Evolutionary conservation across 2,113 vertebrate species (phyloP).

Genomic region (Siniperca knerii): DNA sequence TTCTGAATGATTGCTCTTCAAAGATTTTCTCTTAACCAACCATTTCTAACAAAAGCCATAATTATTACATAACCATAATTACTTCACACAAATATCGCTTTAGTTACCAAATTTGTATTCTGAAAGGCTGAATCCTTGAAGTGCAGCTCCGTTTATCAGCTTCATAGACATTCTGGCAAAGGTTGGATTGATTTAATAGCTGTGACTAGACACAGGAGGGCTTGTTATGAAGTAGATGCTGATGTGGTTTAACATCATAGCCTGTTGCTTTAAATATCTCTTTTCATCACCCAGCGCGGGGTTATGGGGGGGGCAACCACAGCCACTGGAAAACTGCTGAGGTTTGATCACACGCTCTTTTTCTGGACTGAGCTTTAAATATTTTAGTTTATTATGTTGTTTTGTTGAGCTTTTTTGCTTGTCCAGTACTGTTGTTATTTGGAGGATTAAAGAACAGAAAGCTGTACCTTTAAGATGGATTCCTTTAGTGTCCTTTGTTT

Average conservation of each 20-base stretch:
- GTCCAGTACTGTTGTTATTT: not conserved
- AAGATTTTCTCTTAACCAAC: not conserved
- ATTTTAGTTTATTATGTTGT: slow-evolving; percentile 8
- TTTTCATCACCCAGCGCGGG: slow-evolving; percentile 46
- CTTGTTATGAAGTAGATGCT: slow-evolving; percentile 38
- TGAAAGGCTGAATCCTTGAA: not conserved
- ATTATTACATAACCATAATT: not conserved
- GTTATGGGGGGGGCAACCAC: slow-evolving; percentile 35
- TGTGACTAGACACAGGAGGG: slow-evolving; percentile 1
- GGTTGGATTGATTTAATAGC: slow-evolving; percentile 8
- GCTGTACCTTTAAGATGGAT: slow-evolving; percentile 60
- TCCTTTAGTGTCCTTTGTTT: slow-evolving; percentile 53
- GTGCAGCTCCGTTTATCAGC: not conserved
- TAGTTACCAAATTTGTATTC: not conserved
- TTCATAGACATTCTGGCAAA: slow-evolving; percentile 7
- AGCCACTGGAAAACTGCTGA: slow-evolving; percentile 58
- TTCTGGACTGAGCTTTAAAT: slow-evolving; percentile 4
- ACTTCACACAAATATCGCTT: not conserved
- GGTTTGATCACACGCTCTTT: slow-evolving; percentile 59
- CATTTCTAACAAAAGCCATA: slow-evolving; percentile 1
- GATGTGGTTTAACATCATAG: slow-evolving; percentile 51
- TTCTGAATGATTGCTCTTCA: not conserved
- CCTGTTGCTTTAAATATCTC: slow-evolving; percentile 66
- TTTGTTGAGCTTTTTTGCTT: slow-evolving; percentile 7
- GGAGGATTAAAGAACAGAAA: not conserved